Base-by-base conservation (phyloP, 2,888 invertebrate species). In the Acleris holmiana region DNA sequence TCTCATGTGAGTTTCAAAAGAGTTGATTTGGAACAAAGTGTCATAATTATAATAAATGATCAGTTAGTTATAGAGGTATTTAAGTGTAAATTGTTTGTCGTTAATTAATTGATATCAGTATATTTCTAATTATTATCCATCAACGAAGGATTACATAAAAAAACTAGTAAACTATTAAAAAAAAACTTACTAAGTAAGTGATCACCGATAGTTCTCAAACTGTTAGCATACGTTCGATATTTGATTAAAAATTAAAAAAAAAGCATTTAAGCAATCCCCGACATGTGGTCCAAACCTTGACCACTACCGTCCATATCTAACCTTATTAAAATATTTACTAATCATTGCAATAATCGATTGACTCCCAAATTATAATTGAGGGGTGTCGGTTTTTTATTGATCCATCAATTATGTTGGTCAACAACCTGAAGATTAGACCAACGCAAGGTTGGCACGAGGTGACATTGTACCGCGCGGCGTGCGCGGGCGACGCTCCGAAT, bases 391-490 rank as follows among this genome's bases (percentile, higher is more conserved):
- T 59, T 62, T 60, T 65, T 55, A 65, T 59, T 50, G 49, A 60
- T 78, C 73, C 79, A 78, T 77, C 83, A 77, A 76, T 74, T 68
- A 60, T 53, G 29, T 55, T 75, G 84, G 86, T 85, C 85, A 84
- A 75, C 71, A 77, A 80, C 81, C 86, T 76, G 68, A 71, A 80
- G 79, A 84, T 82, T 82, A 80, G 80, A 79, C 77, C 70, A 76
- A 73, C 73, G 69, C 68, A 86, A 87, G 86, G 86, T 87, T 82
- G 76, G 68, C 40, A 53, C 66, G 73, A 77, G 84, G 86, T 87
- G 86, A 87, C 87, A 82, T 86, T 87, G 86, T 77, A 76, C 64
- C 64, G 71, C 66, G 44, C 17, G 6, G 44, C 69, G 55, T 80
- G 82, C 84, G 82, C 83, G 69, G 78, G 81, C 84, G 84, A 64